phyloP scores from a whole-genome alignment of 2,888 invertebrate species.

The Heteromurus nitidus region DNA sequence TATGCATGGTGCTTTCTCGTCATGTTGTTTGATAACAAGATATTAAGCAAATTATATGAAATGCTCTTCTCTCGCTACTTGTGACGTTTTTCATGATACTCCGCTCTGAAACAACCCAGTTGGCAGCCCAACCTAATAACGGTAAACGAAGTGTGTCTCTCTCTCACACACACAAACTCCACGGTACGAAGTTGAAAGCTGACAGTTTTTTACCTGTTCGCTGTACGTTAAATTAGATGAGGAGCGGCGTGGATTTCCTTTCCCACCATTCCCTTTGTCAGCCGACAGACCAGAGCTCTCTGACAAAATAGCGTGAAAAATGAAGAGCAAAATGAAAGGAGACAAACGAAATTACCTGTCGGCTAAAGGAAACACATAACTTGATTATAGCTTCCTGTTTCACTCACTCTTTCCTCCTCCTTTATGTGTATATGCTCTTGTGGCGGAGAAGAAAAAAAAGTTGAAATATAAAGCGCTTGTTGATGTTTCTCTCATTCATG shows the following conservation, averaged over 20 bases:
- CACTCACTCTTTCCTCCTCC: neutral
- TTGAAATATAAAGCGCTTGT: constrained; percentile 1
- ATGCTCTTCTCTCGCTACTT: neutral
- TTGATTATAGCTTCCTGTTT: constrained; percentile 19
- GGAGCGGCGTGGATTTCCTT: no score
- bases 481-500: neutral
- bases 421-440: no score
- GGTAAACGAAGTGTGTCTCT: neutral
- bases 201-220: no score
- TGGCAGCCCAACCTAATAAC: constrained; percentile 14
- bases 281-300: neutral
- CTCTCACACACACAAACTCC: neutral
- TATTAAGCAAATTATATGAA: constrained; percentile 6
- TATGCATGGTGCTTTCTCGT: no score
- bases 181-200: no score
- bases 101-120: neutral
- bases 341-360: constrained; percentile 55
- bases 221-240: no score
- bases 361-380: constrained; percentile 30
- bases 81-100: neutral
- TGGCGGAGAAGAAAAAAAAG: no score
- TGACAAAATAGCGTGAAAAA: constrained; percentile 43
- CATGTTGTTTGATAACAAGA: neutral
- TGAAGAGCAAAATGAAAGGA: constrained; percentile 48
- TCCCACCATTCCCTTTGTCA: neutral